Percentiles rank a stretch among this genome's conserved stretches.
phyloP scores from a whole-genome alignment of 1,140 invertebrate genomes.

The Aricia agestis region DNA sequence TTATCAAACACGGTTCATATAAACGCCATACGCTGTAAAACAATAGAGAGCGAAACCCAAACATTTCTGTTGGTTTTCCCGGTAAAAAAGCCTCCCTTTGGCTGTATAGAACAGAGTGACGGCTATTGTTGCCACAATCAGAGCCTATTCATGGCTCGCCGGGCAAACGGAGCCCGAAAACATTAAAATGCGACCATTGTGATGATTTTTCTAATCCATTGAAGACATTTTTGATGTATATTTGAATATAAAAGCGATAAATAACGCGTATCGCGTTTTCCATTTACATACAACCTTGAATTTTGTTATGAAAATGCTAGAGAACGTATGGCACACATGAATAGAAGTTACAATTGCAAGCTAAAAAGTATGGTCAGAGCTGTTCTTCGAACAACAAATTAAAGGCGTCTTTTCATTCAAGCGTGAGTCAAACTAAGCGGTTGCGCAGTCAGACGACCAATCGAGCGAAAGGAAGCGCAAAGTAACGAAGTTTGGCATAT shows the following conservation, averaged over 20 bases:
- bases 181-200: slow-evolving; percentile 65
- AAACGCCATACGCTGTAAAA: slow-evolving; percentile 47
- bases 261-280: background rate
- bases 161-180: slow-evolving; percentile 53
- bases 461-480: no score
- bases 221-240: slow-evolving; percentile 43
- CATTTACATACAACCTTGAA: no score
- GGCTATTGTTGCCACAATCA: slow-evolving; percentile 55
- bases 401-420: no score
- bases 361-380: no score
- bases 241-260: slow-evolving; percentile 17
- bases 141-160: slow-evolving; percentile 52
- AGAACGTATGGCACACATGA: no score
- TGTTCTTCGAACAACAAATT: no score
- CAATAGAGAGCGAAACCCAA: slow-evolving; percentile 52
- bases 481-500: no score
- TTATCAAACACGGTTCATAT: slow-evolving; percentile 27
- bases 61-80: slow-evolving; percentile 56
- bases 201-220: slow-evolving; percentile 29
- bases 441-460: no score
- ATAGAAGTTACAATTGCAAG: no score
- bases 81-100: slow-evolving; percentile 51
- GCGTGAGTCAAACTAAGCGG: no score
- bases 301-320: no score
- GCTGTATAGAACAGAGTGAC: slow-evolving; percentile 44